Base-by-base conservation (phyloP, 2,113 vertebrate genomes). In the Balaeniceps rex region DNA sequence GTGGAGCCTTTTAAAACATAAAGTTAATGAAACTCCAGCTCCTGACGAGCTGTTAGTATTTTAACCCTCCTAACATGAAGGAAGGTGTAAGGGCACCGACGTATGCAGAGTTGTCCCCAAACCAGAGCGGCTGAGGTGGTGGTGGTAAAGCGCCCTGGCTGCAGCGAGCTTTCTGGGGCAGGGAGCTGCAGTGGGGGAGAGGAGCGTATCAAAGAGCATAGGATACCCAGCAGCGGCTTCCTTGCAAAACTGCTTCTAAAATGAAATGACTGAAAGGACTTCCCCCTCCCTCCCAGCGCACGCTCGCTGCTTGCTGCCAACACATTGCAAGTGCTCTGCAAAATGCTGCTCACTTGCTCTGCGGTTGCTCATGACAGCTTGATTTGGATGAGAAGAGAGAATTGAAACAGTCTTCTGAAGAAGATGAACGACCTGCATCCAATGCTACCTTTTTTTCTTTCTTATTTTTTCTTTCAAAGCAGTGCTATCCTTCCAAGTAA, bases 291-390 rank as follows among this genome's bases (percentile, higher is more conserved):
- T 36, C 83, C 44, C 80, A 6, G 4, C 28, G 38, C 6, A 3
- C 21, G 31, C 65, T 58, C 14, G 7, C 83, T 42, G 58, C 91
- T 74, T 4, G 38, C 88, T 93, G 92, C 94, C 95, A 96, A 60
- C 91, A 78, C 85, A 38, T 54, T 80, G 72, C 92, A 40, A 74
- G 47, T 4, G 18, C 91, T 95, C 86, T 92, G 94, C 49, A 89
- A 92, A 91, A 64, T 81, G 91, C 91, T 94, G 96, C 91, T 96
- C 97, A 94, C 81, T 95, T 94, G 91, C 91, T 92, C 83, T 68
- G 86, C 1, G 16, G 86, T 46, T 88, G 88, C 77, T 92, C 74
- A 7, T 2, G 7, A 87, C 80, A 91, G 90, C 80, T 95, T 79
- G 88, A 26, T 68, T 92, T 84, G 77, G 61, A 68, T 18, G 34